These are phyloP conservation scores for Cabera pusaria DNA, from an alignment of 2,888 invertebrate species.

Conservation along the genomic window DNA sequence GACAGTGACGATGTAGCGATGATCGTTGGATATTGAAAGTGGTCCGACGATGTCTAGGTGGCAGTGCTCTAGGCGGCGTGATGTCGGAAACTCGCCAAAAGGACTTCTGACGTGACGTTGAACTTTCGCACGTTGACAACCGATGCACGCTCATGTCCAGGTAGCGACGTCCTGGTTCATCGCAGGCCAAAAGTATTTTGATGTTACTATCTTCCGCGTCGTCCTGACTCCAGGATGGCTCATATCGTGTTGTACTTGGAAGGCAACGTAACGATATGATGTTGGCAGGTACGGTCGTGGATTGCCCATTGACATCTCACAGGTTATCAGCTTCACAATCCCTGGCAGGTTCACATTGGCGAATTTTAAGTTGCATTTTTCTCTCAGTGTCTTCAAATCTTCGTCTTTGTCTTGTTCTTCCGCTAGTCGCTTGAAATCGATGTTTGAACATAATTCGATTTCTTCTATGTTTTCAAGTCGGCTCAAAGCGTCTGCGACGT, in stretches of 20 bases:
- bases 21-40: too few relatives aligned
- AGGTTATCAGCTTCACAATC: not conserved
- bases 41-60: too few relatives aligned
- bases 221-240: too few relatives aligned
- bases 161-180: too few relatives aligned
- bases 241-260: not conserved
- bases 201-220: too few relatives aligned
- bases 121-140: too few relatives aligned
- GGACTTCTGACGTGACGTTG: too few relatives aligned
- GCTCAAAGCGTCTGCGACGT: conserved; percentile 46
- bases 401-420: conserved; percentile 22
- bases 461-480: conserved; percentile 37
- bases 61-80: too few relatives aligned
- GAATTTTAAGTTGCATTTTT: not conserved
- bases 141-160: too few relatives aligned
- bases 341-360: not conserved
- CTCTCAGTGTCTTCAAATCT: not conserved
- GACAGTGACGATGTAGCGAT: not conserved
- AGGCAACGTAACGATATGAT: not conserved
- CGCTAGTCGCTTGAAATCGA: conserved; percentile 15
- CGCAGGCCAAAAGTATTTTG: too few relatives aligned
- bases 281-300: not conserved
- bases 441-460: conserved; percentile 9
- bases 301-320: not conserved
- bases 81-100: too few relatives aligned